Evolutionary conservation across 2,797 vertebrate species (phyloP).

Genomic region (Hyperoplus immaculatus): DNA sequence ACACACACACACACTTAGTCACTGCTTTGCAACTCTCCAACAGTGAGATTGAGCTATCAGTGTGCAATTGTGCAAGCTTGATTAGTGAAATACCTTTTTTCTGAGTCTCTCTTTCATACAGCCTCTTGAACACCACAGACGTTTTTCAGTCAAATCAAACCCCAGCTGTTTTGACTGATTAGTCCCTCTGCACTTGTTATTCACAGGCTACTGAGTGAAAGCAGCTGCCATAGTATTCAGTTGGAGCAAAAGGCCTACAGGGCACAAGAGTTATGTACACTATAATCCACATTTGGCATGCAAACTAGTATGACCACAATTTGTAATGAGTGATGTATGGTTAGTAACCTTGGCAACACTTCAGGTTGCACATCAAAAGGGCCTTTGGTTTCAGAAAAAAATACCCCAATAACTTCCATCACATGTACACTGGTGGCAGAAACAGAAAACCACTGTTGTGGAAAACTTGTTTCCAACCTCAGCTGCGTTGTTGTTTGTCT

Average conservation of each 20-base stretch:
- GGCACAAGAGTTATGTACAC: background rate
- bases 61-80: slow-evolving; percentile 56
- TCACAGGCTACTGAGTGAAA: slow-evolving; percentile 47
- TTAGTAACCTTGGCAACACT: background rate
- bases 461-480: background rate
- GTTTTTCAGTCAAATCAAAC: slow-evolving; percentile 57
- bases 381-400: background rate
- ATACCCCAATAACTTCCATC: background rate
- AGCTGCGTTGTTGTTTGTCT: no score
- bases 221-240: slow-evolving; percentile 50
- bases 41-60: slow-evolving; percentile 38
- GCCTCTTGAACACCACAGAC: slow-evolving; percentile 33
- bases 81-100: slow-evolving; percentile 19
- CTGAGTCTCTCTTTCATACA: slow-evolving; percentile 20
- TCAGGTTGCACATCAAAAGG: background rate
- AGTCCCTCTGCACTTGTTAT: slow-evolving; percentile 38
- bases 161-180: slow-evolving; percentile 75
- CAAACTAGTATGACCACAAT: background rate
- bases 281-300: background rate
- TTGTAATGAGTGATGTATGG: background rate
- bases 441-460: background rate
- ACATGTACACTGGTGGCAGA: background rate
- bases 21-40: slow-evolving; percentile 26
- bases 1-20: slow-evolving; percentile 1
- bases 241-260: background rate